phyloP scores from a whole-genome alignment of 2,113 vertebrate genomes.

The human (Homo sapiens) region DNA sequence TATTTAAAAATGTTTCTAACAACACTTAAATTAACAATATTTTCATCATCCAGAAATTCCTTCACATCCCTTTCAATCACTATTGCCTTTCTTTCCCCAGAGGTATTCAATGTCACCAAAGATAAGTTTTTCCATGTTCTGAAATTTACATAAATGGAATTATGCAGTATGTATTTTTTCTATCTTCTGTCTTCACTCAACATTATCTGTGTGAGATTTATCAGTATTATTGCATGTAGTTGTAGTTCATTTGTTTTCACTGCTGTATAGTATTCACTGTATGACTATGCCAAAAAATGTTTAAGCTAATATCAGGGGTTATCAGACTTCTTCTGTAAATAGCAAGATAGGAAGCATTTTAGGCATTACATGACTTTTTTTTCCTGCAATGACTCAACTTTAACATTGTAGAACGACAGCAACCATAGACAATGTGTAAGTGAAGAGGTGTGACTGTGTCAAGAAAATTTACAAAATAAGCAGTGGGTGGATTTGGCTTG shows the following conservation, averaged over 20 bases:
- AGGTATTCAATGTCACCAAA: not conserved
- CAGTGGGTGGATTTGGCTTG: not conserved
- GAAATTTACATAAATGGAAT: not conserved
- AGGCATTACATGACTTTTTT: not conserved
- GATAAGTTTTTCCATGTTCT: not conserved
- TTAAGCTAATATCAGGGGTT: not conserved
- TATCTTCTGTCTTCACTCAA: not conserved
- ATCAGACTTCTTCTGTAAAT: not conserved
- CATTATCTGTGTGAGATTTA: not conserved
- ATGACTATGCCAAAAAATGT: not conserved
- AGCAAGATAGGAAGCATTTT: not conserved
- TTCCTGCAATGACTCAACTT: not conserved
- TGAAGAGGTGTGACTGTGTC: not conserved
- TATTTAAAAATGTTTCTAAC: not conserved
- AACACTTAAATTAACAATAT: not conserved
- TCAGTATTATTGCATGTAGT: not conserved
- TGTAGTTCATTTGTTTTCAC: not conserved
- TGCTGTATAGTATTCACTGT: not conserved
- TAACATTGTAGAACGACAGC: not conserved
- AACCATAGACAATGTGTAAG: not conserved
- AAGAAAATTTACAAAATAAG: not conserved
- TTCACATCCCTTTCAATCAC: not conserved
- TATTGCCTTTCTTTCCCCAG: not conserved
- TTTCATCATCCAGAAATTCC: not conserved
- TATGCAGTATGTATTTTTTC: not conserved